These are phyloP conservation scores for Misgurnus mizolepis DNA, from an alignment of 2,113 vertebrate genomes.

Conservation along the genomic window DNA sequence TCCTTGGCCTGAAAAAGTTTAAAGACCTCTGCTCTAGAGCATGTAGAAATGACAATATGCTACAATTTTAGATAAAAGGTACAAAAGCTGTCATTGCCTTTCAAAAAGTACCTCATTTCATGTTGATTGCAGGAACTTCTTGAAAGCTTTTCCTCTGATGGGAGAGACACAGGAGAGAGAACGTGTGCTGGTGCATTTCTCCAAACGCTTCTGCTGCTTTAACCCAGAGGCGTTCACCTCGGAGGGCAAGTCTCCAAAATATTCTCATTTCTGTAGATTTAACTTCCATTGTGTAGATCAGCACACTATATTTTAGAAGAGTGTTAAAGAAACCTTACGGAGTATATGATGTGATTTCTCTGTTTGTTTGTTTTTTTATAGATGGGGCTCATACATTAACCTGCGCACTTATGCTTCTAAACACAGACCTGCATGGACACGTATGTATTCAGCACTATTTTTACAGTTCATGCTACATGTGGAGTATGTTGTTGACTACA, in stretches of 20 bases:
- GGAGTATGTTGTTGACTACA: background rate
- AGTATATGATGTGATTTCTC: background rate
- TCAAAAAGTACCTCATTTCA: background rate
- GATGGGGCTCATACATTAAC: conserved; percentile 80
- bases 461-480: background rate
- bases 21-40: too few relatives aligned
- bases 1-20: too few relatives aligned
- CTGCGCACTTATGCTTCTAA: conserved; percentile 80
- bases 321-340: too few relatives aligned
- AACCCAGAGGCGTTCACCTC: conserved; percentile 71
- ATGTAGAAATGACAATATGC: too few relatives aligned
- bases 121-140: conserved; percentile 70
- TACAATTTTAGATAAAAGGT: too few relatives aligned
- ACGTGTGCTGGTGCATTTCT: conserved; percentile 78
- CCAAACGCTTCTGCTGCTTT: conserved; percentile 77
- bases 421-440: conserved; percentile 80
- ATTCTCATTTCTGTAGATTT: conserved; percentile 3
- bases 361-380: conserved; percentile 52
- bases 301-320: too few relatives aligned
- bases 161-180: conserved; percentile 83
- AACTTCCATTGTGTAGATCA: background rate
- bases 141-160: conserved; percentile 82
- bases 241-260: conserved; percentile 66
- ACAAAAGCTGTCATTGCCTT: too few relatives aligned
- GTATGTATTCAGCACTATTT: conserved; percentile 63